These are phyloP conservation scores for Calameuta filiformis DNA, from an alignment of 2,888 invertebrate genomes.

Conservation along the genomic window DNA sequence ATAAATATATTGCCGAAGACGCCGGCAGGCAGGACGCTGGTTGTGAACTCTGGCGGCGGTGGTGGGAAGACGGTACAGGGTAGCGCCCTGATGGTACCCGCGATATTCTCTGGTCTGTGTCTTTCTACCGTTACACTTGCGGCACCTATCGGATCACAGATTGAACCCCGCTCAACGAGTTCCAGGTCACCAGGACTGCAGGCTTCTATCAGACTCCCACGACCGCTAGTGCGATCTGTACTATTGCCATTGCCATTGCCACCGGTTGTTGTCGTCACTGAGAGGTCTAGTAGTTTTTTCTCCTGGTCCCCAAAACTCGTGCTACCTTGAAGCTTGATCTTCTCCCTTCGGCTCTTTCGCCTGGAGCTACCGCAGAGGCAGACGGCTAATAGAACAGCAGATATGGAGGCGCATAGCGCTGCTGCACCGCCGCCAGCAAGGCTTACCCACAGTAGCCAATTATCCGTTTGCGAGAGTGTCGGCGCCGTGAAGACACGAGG, in stretches of 20 bases:
- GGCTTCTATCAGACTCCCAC: constrained; percentile 49
- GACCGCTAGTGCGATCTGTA: constrained; percentile 49
- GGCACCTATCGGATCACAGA: constrained; percentile 59
- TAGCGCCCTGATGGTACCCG: constrained; percentile 60
- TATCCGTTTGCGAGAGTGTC: constrained; percentile 79
- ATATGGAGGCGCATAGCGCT: constrained; percentile 72
- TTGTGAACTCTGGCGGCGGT: constrained; percentile 62
- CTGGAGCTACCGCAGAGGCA: constrained; percentile 69
- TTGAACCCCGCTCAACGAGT: constrained; percentile 51
- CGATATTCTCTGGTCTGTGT: constrained; percentile 31
- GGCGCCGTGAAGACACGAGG: constrained; percentile 81
- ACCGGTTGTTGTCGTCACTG: constrained; percentile 77
- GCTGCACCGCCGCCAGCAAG: constrained; percentile 79
- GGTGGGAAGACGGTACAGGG: constrained; percentile 68
- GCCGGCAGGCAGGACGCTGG: constrained; percentile 68
- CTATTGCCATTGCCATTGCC: constrained; percentile 69
- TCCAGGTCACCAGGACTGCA: constrained; percentile 58
- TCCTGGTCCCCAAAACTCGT: constrained; percentile 90
- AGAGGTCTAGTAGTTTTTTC: constrained; percentile 85
- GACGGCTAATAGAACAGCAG: constrained; percentile 71
- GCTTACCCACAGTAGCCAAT: constrained; percentile 78
- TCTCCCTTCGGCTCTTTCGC: constrained; percentile 68
- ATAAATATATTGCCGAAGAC: constrained; percentile 85
- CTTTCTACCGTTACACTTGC: constrained; percentile 67
- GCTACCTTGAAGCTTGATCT: constrained; percentile 80